phyloP scores from a whole-genome alignment of 2,113 vertebrate species.

The Platysteira castanea region DNA sequence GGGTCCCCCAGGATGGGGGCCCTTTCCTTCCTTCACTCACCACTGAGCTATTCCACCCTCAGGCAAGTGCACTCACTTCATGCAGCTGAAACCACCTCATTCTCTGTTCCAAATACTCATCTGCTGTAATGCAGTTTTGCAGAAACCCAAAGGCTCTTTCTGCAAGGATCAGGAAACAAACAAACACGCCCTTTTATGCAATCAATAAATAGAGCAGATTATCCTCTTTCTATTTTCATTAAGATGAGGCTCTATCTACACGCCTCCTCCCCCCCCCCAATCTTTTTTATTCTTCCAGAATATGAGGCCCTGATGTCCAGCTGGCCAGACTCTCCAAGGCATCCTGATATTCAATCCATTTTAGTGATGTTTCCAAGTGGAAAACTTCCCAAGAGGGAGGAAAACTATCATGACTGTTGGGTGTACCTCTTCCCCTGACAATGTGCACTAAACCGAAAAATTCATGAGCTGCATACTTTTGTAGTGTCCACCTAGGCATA shows the following conservation, averaged over 20 bases:
- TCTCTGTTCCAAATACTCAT: not conserved
- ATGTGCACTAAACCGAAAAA: not conserved
- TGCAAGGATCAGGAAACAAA: not conserved
- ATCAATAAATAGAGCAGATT: not conserved
- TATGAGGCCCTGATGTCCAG: not conserved
- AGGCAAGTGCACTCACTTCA: not conserved
- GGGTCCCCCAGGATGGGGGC: not conserved
- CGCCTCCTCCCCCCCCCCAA: fast-evolving
- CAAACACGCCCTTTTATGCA: not conserved
- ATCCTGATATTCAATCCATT: not conserved
- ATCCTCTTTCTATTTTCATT: not conserved
- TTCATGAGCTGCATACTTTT: not conserved
- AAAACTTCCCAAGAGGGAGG: not conserved
- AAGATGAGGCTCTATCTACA: not conserved
- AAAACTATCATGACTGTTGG: not conserved
- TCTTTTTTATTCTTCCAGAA: not conserved
- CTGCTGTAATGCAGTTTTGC: not conserved
- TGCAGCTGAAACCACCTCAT: not conserved
- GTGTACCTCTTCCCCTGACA: not conserved
- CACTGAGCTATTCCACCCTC: not conserved
- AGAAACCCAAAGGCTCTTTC: not conserved
- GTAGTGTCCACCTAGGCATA: not conserved
- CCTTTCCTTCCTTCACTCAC: not conserved
- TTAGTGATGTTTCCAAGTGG: not conserved
- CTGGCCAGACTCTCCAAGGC: not conserved